Base-by-base conservation (phyloP, 2,888 invertebrate genomes). In the Neoascia interrupta region DNA sequence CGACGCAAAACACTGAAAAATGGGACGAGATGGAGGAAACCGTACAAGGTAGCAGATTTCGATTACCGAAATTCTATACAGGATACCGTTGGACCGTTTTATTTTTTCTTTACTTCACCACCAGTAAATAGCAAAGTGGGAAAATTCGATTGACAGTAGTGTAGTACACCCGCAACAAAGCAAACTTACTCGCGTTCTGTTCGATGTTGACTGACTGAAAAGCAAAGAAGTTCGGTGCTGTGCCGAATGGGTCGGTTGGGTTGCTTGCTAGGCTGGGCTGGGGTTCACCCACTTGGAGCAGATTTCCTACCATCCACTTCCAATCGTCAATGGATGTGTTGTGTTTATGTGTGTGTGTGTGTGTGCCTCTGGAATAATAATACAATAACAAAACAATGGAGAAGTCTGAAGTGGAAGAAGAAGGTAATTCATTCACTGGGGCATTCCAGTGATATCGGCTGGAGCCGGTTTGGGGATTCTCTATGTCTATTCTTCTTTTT, bases 341-440 rank as follows among this genome's bases (percentile, higher is more conserved):
- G 63, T 54, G 53, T 63, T 63, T 45, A 61, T 56, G 41, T 56
- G 15, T 31, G 69, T 75, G 75, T n/a, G n/a, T n/a, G 75, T 54
- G 54, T 2, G 34, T 66, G 64, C 36, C 10, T 23, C 23, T 41
- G 41, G 31, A n/a, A 31, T 31, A n/a, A 6, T 31, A n/a, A 31
- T 19, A 43, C 26, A 54, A 16, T 41, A 16, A 10, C 45, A n/a
- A 6, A n/a, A 6, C 26, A 8, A 31, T 6, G 31, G 31, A 5
- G 31, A 8, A 8, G 8, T 31, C 10, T 2, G 8, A 8, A 2
- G 4, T 11, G 13, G 53, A n/a, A 61, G 28, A 49, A 60, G 53
- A 73, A 73, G 31, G n/a, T 28, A 49, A 79, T 73, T 73, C 79
- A 73, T 79, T 79, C 68, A 66, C 45, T 60, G 60, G 58, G 28